phyloP scores from a whole-genome alignment of 2,797 vertebrate species.

The Neosalanx taihuensis region DNA sequence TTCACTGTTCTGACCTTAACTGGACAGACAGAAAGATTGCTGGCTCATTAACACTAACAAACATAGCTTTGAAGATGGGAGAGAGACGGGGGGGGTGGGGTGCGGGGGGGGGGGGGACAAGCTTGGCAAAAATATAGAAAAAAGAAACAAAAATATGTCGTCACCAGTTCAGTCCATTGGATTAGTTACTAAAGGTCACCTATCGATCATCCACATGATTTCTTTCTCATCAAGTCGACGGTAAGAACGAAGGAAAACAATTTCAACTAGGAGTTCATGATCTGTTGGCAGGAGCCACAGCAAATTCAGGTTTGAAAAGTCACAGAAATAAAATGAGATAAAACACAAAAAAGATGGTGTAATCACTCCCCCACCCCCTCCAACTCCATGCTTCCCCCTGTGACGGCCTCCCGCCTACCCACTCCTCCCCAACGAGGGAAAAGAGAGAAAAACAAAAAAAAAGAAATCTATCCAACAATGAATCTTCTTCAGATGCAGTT shows the following conservation, averaged over 20 bases:
- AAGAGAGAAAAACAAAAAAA: constrained; percentile 39
- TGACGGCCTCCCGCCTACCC: too few species aligned
- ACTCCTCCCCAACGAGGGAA: too few species aligned
- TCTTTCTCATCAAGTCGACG: constrained; percentile 33
- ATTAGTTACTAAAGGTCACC: constrained; percentile 51
- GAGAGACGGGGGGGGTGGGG: constrained; percentile 29
- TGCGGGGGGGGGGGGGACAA: constrained; percentile 33
- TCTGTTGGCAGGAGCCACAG: constrained; percentile 66
- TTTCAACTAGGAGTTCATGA: constrained; percentile 62
- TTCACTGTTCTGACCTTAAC: constrained; percentile 30
- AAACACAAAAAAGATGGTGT: constrained; percentile 2
- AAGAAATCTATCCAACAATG: constrained; percentile 38
- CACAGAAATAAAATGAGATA: constrained; percentile 19
- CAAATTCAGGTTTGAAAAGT: constrained; percentile 30
- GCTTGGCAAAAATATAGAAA: constrained; percentile 63
- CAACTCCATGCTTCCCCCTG: too few species aligned
- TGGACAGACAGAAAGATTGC: constrained; percentile 19
- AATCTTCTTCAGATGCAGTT: constrained; percentile 59
- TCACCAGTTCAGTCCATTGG: constrained; percentile 59
- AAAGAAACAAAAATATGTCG: constrained; percentile 38
- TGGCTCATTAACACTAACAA: constrained; percentile 60
- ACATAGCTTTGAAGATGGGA: too few species aligned
- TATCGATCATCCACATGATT: constrained; percentile 37
- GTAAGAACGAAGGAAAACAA: constrained; percentile 32
- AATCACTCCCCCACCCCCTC: neutral